Base-by-base conservation (phyloP, 2,113 vertebrate genomes). In the Sitta europaea region DNA sequence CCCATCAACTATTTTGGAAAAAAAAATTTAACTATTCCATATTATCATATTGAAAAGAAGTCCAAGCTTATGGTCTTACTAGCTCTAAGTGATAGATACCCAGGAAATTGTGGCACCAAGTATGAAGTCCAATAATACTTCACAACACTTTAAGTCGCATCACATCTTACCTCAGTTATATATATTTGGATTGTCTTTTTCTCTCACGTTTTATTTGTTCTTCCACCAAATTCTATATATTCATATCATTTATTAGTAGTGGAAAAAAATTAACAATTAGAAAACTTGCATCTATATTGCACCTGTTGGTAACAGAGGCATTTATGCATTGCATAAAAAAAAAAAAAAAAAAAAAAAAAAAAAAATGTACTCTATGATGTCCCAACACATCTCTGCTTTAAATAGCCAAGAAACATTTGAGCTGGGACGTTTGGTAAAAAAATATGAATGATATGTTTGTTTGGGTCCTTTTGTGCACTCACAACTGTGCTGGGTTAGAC, bases 1-100 rank as follows among this genome's bases (percentile, higher is more conserved):
- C 36, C 47, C 38, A 74, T 66, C 66, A 61, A 43, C 22, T 36
- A 3, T 31, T 71, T 5, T 31, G 11, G 24, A 18, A 53, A 16
- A 38, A 66, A 18, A 47, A 23, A 8, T 28, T 82, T 70, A 58
- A 45, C 53, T 13, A 55, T 65, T 65, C 9, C 12, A 28, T 40
- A 31, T 4, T 47, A 17, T 67, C 20, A 43, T 36, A 11, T 63
- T 54, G 58, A 72, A 72, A 93, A 48, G 23, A 83, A 72, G 15
- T n/a, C 7, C 27, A 73, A 73, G 19, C 0, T 65, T 35, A 47
- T 11, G 5, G 13, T 65, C 21, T 84, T 61, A 58, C 36, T 68
- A 83, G 72, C 21, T 50, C 15, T 63, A 54, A 83, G 2, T 0
- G 0, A 48, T 27, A 51, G 17, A 50, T 4, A 55, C 3, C 5